Evolutionary conservation across 2,113 vertebrate genomes (phyloP), one percentile per base, ranked within the genome.

Genomic region (Ceratotherium simum): DNA sequence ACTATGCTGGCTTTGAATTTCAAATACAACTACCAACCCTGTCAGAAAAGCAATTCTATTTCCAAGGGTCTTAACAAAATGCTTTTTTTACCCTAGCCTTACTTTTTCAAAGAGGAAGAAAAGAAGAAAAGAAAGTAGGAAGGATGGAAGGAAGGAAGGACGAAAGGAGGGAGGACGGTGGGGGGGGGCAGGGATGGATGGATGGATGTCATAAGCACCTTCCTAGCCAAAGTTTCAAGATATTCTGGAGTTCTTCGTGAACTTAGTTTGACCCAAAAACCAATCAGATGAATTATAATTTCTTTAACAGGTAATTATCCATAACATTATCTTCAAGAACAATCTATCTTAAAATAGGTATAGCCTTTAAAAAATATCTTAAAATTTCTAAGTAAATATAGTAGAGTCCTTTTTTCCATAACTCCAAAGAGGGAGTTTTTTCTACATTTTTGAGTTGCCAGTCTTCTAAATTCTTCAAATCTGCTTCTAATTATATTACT

Each of bases 241-340:
- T 11, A 90, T 9, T 67, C 83, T 90, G 65, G 39, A 78, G 13
- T 62, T 85, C n/a, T 88, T 81, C 54, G 51, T 58, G 31, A 91
- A 81, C 62, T 92, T 88, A 88, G 75, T 90, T 93, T 56, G 39
- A 56, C 39, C 60, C 58, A 92, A 91, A 95, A 79, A 21, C 4
- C 33, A 84, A 84, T 27, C 33, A 85, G 10, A 81, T 72, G 11
- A 93, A 65, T 62, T 36, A 84, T 33, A 95, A 69, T 72, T 85
- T 94, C 31, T 83, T 90, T 75, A 92, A 90, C 33, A 92, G 10
- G 42, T 73, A 90, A 91, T 69, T 96, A 93, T 60, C 25, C 23
- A 85, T n/a, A 86, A 17, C 1, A 82, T 60, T 85, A 83, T 31
- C 70, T 95, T 96, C 60, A 90, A 95, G 69, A 89, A 93, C 1